Evolutionary conservation across 2,888 invertebrate species (phyloP).

Genomic region (Drosophila longiperda): DNA sequence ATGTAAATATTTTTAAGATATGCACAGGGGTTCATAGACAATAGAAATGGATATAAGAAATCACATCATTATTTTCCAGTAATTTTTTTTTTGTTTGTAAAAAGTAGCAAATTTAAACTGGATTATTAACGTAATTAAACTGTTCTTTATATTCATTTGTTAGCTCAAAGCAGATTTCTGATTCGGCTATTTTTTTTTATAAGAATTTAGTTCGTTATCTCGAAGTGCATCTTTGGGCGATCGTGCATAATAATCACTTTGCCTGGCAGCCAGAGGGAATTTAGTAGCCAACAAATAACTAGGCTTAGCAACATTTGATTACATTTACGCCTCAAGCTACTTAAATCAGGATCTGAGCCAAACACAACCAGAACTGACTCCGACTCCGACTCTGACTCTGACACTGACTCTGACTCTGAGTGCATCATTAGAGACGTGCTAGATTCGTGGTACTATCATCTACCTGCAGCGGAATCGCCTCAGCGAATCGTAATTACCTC

Average conservation of each 20-base stretch:
- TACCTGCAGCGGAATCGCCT: conserved; percentile 3
- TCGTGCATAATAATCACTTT: conserved; percentile 61
- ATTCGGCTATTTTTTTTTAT: conserved; percentile 30
- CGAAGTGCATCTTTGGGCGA: conserved; percentile 20
- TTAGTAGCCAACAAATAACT: conserved; percentile 77
- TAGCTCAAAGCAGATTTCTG: conserved; percentile 12
- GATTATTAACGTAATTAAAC: conserved; percentile 28
- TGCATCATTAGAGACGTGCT: conserved; percentile 77
- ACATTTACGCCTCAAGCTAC: conserved; percentile 40
- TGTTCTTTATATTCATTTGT: background rate
- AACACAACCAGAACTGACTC: conserved; percentile 44
- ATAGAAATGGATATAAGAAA: background rate
- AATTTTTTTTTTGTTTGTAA: background rate
- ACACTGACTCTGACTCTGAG: conserved; percentile 57
- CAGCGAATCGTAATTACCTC: conserved; percentile 58
- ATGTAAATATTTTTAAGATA: background rate
- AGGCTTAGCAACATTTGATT: conserved; percentile 55
- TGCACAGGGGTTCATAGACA: background rate
- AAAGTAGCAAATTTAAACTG: conserved; percentile 17
- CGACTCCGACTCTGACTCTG: conserved; percentile 58
- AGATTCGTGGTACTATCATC: conserved; percentile 53
- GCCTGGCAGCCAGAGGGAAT: conserved; percentile 66
- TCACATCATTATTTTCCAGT: conserved; percentile 2
- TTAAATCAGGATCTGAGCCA: conserved; percentile 17
- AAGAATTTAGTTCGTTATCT: conserved; percentile 43